Base-by-base conservation (phyloP, 2,113 vertebrate genomes). In the Cololabis saira region DNA sequence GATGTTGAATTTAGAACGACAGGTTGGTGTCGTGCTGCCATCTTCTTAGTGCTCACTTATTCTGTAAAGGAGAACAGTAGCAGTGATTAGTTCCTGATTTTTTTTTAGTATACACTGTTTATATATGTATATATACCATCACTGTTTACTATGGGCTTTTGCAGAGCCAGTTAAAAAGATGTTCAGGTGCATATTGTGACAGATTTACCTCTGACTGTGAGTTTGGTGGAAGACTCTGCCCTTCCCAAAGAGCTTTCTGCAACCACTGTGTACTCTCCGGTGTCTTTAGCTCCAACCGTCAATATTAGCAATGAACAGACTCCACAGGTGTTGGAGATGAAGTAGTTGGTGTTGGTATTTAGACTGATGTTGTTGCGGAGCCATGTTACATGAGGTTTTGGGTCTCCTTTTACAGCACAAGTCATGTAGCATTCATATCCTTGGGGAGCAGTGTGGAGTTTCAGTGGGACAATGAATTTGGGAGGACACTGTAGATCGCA, bases 391-490 rank as follows among this genome's bases (percentile, higher is more conserved):
- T 87, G 93, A 0, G 97, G 96, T 0, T 44, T 44, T 0, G 97
- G 97, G 0, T 93, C 76, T 3, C 96, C 96, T 33, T 81, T 92
- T 3, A 98, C 81, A 0, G 97, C 96, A 1, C 97, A 99, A 84
- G 87, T 99, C 96, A 98, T 98, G 67, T 71, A 93, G 57, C 96
- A 97, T 56, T 96, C 94, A 0, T 93, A 96, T 12, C 96, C 96
- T 0, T 83, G 75, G 0, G 93, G 94, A 71, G 96, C 94, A 12
- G 93, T 85, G n/a, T 97, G 96, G 7, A 89, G 52, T 84, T 95
- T 96, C 40, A 99, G 68, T 0, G 91, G 90, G 13, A 95, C 94
- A 0, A 95, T 82, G 75, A 98, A 95, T 43, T 91, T 90, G 0
- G 96, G 96, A 60, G 93, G 91, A 74, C 86, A 92, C 55, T 86